phyloP scores from a whole-genome alignment of 2,888 invertebrate genomes.

The Agelastica alni region DNA sequence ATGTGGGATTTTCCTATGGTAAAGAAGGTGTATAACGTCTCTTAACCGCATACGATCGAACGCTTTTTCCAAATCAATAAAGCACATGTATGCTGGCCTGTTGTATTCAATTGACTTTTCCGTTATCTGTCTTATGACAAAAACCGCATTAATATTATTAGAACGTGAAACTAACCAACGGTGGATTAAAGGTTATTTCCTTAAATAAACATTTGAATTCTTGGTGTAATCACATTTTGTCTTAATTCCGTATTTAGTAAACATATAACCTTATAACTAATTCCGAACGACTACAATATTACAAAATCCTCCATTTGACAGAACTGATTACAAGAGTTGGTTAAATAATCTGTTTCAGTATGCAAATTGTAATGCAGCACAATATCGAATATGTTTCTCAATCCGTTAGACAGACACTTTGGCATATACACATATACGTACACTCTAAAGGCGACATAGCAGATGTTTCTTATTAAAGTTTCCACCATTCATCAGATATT shows the following conservation, averaged over 20 bases:
- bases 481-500: conserved; percentile 39
- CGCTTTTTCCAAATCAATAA: too few relatives aligned
- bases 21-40: too few relatives aligned
- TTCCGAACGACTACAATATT: conserved; percentile 17
- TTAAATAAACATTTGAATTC: not conserved
- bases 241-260: not conserved
- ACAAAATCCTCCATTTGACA: conserved; percentile 20
- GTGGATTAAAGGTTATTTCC: too few relatives aligned
- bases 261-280: conserved; percentile 16
- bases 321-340: conserved; percentile 18
- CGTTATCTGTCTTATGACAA: too few relatives aligned
- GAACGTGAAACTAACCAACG: too few relatives aligned
- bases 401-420: conserved; percentile 24
- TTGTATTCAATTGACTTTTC: too few relatives aligned
- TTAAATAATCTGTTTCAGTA: conserved; percentile 25
- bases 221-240: not conserved
- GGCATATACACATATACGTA: conserved; percentile 18
- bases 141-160: too few relatives aligned
- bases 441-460: conserved; percentile 18
- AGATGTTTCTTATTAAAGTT: conserved; percentile 40
- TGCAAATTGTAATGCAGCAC: conserved; percentile 30
- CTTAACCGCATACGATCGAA: too few relatives aligned
- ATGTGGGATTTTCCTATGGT: too few relatives aligned
- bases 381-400: conserved; percentile 27
- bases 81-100: too few relatives aligned